Conservation (phyloP, 2,888 invertebrate genomes). For the Ormyrus rosae region DNA sequence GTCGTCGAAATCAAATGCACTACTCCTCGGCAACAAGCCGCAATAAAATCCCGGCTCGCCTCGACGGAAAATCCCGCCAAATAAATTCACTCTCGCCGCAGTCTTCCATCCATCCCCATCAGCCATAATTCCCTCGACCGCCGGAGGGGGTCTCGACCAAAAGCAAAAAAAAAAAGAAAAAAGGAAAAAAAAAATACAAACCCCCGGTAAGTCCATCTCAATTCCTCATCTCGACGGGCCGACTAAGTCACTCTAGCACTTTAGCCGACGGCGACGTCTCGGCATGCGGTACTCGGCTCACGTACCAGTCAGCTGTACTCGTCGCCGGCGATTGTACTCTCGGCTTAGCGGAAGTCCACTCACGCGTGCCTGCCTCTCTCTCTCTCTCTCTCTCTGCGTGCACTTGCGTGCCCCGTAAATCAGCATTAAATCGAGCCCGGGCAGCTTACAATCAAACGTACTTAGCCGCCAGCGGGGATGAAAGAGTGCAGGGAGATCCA, state of each 20-base stretch:
- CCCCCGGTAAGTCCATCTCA: neutral
- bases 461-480: conserved; percentile 63
- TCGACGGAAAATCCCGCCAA: too few species aligned
- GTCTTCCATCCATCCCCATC: neutral
- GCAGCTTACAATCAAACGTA: conserved; percentile 74
- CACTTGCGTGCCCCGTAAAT: conserved; percentile 60
- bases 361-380: neutral
- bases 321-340: conserved; percentile 58
- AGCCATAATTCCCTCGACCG: neutral
- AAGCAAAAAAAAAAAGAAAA: neutral
- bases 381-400: too few species aligned
- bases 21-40: too few species aligned
- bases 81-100: neutral
- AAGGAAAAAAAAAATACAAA: neutral
- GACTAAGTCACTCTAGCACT: too few species aligned
- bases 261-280: too few species aligned
- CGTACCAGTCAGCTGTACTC: neutral
- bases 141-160: too few species aligned
- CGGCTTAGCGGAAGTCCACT: conserved; percentile 34
- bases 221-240: neutral
- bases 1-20: too few species aligned
- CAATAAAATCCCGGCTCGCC: too few species aligned
- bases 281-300: too few species aligned
- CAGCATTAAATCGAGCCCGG: conserved; percentile 69
- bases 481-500: neutral